These are phyloP conservation scores for Carapus acus DNA, from an alignment of 2,797 vertebrate genomes.

Conservation along the genomic window DNA sequence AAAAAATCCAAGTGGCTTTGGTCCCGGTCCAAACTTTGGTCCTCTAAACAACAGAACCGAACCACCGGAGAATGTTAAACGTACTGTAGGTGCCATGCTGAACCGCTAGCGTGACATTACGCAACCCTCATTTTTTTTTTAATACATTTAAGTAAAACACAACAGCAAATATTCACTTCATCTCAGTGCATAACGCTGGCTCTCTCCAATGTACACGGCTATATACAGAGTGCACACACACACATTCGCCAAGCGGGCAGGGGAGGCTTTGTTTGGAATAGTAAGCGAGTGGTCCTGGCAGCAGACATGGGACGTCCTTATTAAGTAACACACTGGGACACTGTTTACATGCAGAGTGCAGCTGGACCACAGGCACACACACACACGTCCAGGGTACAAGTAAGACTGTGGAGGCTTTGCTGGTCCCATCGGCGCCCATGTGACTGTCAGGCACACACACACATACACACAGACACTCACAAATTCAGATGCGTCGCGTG, in stretches of 20 bases:
- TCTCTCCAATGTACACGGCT: slow-evolving; percentile 31
- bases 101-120: slow-evolving; percentile 30
- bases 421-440: slow-evolving; percentile 44
- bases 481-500: too few relatives aligned
- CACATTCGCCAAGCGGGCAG: slow-evolving; percentile 15
- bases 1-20: slow-evolving; percentile 34
- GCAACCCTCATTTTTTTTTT: slow-evolving; percentile 27
- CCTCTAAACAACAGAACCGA: slow-evolving; percentile 37
- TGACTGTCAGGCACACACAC: slow-evolving; percentile 41
- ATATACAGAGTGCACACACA: slow-evolving; percentile 16
- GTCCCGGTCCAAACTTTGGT: slow-evolving; percentile 45
- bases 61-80: slow-evolving; percentile 51
- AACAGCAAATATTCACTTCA: slow-evolving; percentile 48
- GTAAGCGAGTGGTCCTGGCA: slow-evolving; percentile 28
- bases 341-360: slow-evolving; percentile 50
- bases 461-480: slow-evolving; percentile 18
- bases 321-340: slow-evolving; percentile 45
- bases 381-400: too few relatives aligned
- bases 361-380: too few relatives aligned
- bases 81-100: slow-evolving; percentile 30
- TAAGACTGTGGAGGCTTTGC: slow-evolving; percentile 24
- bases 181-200: slow-evolving; percentile 51
- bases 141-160: slow-evolving; percentile 48
- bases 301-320: slow-evolving; percentile 35
- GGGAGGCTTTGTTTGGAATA: slow-evolving; percentile 34